Base-by-base conservation (phyloP, 2,113 vertebrate species). In the Cynoglossus semilaevis region DNA sequence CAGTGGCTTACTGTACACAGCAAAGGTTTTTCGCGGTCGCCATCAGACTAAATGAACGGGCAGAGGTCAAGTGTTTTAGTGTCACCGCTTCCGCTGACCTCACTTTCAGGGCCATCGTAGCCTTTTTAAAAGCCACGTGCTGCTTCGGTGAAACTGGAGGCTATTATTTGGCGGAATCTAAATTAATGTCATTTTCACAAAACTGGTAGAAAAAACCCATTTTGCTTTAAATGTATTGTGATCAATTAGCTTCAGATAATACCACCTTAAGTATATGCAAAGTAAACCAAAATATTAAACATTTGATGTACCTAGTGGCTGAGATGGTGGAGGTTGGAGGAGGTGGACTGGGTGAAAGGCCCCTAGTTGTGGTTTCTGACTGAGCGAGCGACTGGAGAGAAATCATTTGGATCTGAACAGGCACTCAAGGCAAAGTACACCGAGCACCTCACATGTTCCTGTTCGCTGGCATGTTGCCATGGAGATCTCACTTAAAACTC, bases 401-500 rank as follows among this genome's bases (percentile, higher is more conserved):
- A 74, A 57, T 80, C 70, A 60, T 71, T 69, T 19, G 44, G 70
- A 67, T 77, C 52, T 79, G 68, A 83, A 70, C 50, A 79, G 69
- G 64, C 77, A 67, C 82, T 82, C 67, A 70, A 76, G 73, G 72
- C 71, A 78, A 80, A 85, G 77, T 76, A 84, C 79, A 76, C 70
- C 55, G 63, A 15, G 58, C 70, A 67, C 59, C 76, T 79, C 79
- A 71, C 35, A 74, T 70, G 58, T 80, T 73, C 50, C 60, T 15
- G 51, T 81, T 77, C 72, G 37, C 70, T 16, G 56, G 74, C 37
- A 63, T 10, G 85, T 89, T 87, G 49, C 88, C 84, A 89, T 89
- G 83, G 88, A 83, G 85, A 88, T 76, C 13, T 76, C 51, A 55
- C 70, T 79, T 69, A 62, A 80, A 86, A 63, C 63, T 62, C 56